Conservation (phyloP, 2,113 vertebrate species). For the Tretioscincus oriximinensis region DNA sequence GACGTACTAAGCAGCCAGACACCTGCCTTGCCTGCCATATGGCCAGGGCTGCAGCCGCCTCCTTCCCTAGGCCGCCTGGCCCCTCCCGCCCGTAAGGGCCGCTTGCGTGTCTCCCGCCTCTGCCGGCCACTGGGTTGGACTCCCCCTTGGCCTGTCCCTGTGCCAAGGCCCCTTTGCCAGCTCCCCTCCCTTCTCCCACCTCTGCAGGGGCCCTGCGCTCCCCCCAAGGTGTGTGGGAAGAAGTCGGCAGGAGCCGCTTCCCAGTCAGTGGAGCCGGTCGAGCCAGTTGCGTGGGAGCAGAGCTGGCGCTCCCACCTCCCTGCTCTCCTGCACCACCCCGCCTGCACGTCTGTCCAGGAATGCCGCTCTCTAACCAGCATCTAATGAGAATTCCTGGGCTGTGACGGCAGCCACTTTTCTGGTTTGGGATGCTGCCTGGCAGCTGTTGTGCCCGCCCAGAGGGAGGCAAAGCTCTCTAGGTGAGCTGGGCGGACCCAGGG, state of each 20-base stretch:
- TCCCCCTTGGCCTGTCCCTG: neutral
- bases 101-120: too few relatives aligned
- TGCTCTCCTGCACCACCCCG: conserved; percentile 26
- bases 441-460: neutral
- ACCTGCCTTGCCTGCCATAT: too few relatives aligned
- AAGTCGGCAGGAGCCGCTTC: conserved; percentile 67
- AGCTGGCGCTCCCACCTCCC: conserved; percentile 1
- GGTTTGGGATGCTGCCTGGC: conserved; percentile 40
- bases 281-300: conserved; percentile 48
- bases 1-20: neutral
- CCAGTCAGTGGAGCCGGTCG: conserved; percentile 9
- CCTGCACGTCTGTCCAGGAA: neutral
- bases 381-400: conserved; percentile 59
- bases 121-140: too few relatives aligned
- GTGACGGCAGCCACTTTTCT: conserved; percentile 60
- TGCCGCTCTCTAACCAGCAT: conserved; percentile 28
- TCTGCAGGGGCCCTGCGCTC: conserved; percentile 21
- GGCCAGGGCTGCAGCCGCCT: too few relatives aligned
- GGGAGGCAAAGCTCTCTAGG: neutral
- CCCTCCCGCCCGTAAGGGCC: too few relatives aligned
- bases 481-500: neutral
- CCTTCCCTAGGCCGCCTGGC: too few relatives aligned
- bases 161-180: neutral
- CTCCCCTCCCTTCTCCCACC: conserved; percentile 35
- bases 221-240: conserved; percentile 64